Evolutionary conservation across 1,140 invertebrate species (phyloP), one percentile per base, ranked within the genome.

Genomic region (Penaeus chinensis): DNA sequence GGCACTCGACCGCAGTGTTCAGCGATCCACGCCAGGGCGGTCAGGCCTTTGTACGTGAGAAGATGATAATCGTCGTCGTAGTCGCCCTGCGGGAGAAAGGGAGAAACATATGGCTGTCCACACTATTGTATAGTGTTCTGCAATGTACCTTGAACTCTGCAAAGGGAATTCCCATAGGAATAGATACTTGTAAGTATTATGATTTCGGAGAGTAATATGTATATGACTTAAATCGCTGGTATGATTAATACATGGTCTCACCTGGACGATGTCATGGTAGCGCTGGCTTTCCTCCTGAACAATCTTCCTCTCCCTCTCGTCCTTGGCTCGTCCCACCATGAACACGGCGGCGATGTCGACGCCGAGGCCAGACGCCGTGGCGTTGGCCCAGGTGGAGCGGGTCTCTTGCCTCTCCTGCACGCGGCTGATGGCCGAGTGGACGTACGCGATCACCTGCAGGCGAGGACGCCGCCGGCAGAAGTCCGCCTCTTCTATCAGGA

Each of bases 261-360:
- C 88, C 84, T 89, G 88, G 10, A 89, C 88, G 32, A 89, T 89
- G 61, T 89, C 88, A 27, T 85, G 83, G 60, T 85, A 89, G 3
- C 62, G 60, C 20, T 60, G 27, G 65, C 79, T 85, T 54, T 85
- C 88, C 16, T 42, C n/a, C 60, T 22, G 13, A 24, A 89, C 83
- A 2, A 89, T 89, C 37, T 82, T 8, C 62, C 63, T 62, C 20
- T 89, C 88, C 27, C 77, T 8, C 10, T 82, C 10, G 37, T 63
- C 66, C 80, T 85, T 85, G 24, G 88, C 76, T 24, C 83, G 77
- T 24, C 88, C 88, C 61, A 89, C 88, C 65, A 85, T 81, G 65
- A 85, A 89, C 13, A 89, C 78, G 19, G 69, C 84, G 22, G 22
- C 69, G 24, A 85, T 47, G 0, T 87, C 37, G 22, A 27, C 60